phyloP scores from a whole-genome alignment of 2,888 invertebrate genomes.

The Acleris literana region DNA sequence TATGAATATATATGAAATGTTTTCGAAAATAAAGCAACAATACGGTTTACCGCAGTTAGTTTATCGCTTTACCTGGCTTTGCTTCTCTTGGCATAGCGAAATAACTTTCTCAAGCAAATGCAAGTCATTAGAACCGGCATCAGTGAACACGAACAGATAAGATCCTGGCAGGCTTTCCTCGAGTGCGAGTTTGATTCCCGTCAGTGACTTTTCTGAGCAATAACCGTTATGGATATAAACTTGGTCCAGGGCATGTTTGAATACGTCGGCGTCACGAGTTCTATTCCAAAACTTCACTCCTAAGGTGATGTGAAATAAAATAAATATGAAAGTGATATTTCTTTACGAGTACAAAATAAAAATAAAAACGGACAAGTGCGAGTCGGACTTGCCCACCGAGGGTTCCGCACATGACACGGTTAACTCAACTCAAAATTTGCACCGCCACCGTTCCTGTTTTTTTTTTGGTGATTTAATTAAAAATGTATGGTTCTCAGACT shows the following conservation, averaged over 20 bases:
- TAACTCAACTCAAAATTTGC: too few relatives aligned
- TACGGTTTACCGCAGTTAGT: too few relatives aligned
- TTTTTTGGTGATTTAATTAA: too few relatives aligned
- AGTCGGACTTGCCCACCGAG: too few relatives aligned
- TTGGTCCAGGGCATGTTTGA: conserved; percentile 9
- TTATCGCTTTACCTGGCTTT: conserved; percentile 31
- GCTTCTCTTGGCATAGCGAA: conserved; percentile 46
- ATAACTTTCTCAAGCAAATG: conserved; percentile 34
- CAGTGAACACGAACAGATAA: conserved; percentile 52
- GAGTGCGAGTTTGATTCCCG: conserved; percentile 45
- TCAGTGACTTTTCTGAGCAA: conserved; percentile 46
- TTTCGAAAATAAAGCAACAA: too few relatives aligned
- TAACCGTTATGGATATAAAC: conserved; percentile 29
- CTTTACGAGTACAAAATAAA: too few relatives aligned
- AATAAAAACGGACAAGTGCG: too few relatives aligned
- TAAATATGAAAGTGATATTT: too few relatives aligned
- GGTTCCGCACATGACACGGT: too few relatives aligned
- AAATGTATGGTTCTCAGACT: too few relatives aligned
- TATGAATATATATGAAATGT: too few relatives aligned
- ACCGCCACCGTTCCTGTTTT: too few relatives aligned
- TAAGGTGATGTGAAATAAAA: neutral
- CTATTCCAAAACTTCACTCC: neutral
- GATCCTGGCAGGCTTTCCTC: conserved; percentile 46
- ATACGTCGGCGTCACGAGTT: conserved; percentile 4
- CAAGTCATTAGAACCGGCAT: conserved; percentile 49